Conservation (phyloP, 2,797 vertebrate genomes). For the Periophthalmus magnuspinnatus region DNA sequence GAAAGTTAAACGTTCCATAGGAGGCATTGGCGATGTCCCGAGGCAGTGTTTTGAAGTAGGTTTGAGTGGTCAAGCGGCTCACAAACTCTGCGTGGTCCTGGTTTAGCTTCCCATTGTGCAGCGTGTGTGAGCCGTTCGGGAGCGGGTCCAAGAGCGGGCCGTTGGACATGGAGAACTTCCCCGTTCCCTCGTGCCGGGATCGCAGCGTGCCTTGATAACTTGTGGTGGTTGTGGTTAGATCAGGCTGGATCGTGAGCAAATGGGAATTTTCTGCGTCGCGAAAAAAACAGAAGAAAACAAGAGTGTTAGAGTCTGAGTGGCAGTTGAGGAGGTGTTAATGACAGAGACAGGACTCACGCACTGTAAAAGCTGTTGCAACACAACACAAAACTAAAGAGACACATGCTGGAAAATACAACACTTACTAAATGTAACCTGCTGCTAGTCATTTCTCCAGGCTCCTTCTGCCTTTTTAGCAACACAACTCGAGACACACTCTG, state of each 20-base stretch:
- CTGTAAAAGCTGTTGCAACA: slow-evolving; percentile 60
- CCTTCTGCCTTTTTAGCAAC: slow-evolving; percentile 69
- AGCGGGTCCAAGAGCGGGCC: slow-evolving; percentile 93
- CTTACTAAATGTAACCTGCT: slow-evolving; percentile 55
- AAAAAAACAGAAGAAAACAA: slow-evolving; percentile 51
- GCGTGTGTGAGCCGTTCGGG: slow-evolving; percentile 88
- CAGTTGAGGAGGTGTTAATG: slow-evolving; percentile 39
- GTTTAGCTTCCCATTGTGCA: slow-evolving; percentile 90
- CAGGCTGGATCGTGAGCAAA: slow-evolving; percentile 97
- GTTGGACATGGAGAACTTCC: slow-evolving; percentile 92
- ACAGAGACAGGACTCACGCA: slow-evolving; percentile 64
- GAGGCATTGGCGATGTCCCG: slow-evolving; percentile 90
- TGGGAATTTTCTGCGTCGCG: slow-evolving; percentile 88
- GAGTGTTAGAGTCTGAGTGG: slow-evolving; percentile 60
- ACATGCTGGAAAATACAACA: slow-evolving; percentile 59
- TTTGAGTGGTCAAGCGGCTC: slow-evolving; percentile 90
- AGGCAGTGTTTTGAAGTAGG: slow-evolving; percentile 92
- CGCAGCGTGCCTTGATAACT: slow-evolving; percentile 96
- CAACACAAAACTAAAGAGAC: slow-evolving; percentile 62
- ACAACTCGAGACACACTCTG: slow-evolving; percentile 70
- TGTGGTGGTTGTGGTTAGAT: slow-evolving; percentile 94
- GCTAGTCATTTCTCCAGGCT: slow-evolving; percentile 61
- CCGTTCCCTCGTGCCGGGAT: slow-evolving; percentile 85
- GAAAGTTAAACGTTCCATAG: slow-evolving; percentile 97
- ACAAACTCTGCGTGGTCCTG: slow-evolving; percentile 86